Evolutionary conservation across 2,888 invertebrate genomes (phyloP).

Genomic region (Ichneumoninae sp.): DNA sequence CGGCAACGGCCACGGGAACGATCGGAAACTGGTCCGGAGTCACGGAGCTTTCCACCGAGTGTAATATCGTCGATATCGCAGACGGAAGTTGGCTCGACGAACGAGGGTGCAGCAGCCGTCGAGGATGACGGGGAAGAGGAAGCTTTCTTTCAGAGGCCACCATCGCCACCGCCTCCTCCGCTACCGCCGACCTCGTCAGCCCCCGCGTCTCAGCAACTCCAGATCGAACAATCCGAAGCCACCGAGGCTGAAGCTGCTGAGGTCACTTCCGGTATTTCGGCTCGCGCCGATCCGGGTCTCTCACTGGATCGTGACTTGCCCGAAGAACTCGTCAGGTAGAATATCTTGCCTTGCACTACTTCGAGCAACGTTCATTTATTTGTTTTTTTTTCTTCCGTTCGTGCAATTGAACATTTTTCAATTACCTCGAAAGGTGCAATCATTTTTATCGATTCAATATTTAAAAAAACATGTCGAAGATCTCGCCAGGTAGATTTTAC

Average conservation of each 20-base stretch:
- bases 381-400: background rate
- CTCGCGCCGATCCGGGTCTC: conserved; percentile 71
- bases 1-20: conserved; percentile 87
- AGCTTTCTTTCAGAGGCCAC: conserved; percentile 86
- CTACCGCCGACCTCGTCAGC: conserved; percentile 85
- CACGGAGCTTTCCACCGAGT: conserved; percentile 89
- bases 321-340: conserved; percentile 79
- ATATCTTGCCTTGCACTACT: background rate
- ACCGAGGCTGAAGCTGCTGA: conserved; percentile 73
- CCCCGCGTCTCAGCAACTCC: conserved; percentile 73
- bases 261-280: conserved; percentile 68
- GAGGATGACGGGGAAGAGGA: conserved; percentile 85
- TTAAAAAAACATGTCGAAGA: conserved; percentile 65
- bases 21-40: conserved; percentile 88
- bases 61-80: conserved; percentile 75
- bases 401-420: background rate
- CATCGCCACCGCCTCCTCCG: conserved; percentile 85
- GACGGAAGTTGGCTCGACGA: conserved; percentile 60
- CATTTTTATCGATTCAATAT: background rate
- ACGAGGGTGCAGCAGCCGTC: conserved; percentile 80
- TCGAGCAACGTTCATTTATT: background rate
- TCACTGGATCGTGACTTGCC: conserved; percentile 72
- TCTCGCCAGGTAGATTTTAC: conserved; percentile 73
- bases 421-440: background rate
- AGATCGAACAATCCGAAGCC: conserved; percentile 71